Evolutionary conservation across 2,113 vertebrate species (phyloP), one percentile per base, ranked within the genome.

Genomic region (Gymnarchus niloticus): DNA sequence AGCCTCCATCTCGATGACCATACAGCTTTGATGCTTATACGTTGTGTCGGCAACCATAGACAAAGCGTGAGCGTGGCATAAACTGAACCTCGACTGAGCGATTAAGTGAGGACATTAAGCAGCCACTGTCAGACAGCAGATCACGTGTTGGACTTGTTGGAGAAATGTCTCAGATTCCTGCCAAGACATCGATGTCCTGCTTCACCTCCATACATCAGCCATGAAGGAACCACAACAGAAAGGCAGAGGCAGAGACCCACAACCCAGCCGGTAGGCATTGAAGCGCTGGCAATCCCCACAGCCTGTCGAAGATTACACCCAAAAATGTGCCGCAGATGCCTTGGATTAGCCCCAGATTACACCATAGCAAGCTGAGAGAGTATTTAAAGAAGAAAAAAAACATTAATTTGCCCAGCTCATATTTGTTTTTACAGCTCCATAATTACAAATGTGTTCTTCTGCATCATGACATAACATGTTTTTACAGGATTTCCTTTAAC

Each of bases 251-350:
- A 33, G 59, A 33, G 0, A 25, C 61, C 61, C 28, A 65, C 3
- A 28, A n/a, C n/a, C n/a, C n/a, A n/a, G 33, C 59, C 10, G 28
- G 28, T 28, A 69, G 61, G 61, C 28, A 69, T 28, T 17, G 12
- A 73, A 17, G 28, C 65, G 19, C 65, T 33, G 19, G 61, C 61
- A 69, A n/a, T n/a, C n/a, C n/a, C n/a, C n/a, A n/a, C n/a, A n/a
- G n/a, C n/a, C n/a, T n/a, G n/a, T n/a, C n/a, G 10, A 19, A 17
- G 28, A 69, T 41, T 33, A 73, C 4, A 5, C 65, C 33, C 12
- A 73, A 73, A 37, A 73, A 73, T 37, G n/a, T n/a, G n/a, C n/a
- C 65, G 33, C 61, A 69, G 61, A n/a, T 78, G 76, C 76, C 76
- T 78, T 37, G 41, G 41, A 78, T 49, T 78, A 78, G 41, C 46